Evolutionary conservation across 2,113 vertebrate species (phyloP), one percentile per base, ranked within the genome.

Genomic region (Rutilus rutilus): DNA sequence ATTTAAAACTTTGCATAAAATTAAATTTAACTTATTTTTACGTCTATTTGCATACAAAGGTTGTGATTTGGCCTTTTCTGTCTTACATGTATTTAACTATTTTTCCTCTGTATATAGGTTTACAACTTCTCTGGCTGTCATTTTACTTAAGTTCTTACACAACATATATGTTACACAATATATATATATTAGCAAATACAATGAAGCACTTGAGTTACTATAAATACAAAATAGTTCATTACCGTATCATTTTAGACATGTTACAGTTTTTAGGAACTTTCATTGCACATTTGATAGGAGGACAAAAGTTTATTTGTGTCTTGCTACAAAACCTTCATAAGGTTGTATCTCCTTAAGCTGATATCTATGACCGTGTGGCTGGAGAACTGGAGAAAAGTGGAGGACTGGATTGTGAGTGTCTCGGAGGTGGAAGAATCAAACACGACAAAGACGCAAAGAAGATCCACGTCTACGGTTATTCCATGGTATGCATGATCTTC

Each of bases 381-480:
- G 92, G 91, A 9, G 95, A 97, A 85, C 90, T 98, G 78, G 95
- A 96, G 88, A 94, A 91, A 88, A 89, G 75, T 1, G 95, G 96
- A 1, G 54, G 60, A n/a, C 91, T 95, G 39, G 94, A 94, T 90
- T 98, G 97, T 45, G 96, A 97, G 91, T 98, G 97, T 90, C 71
- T 98, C 52, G 97, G 97, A 50, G 97, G 97, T 69, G 97, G 97
- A 17, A 93, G 97, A 59, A 96, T 98, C 88, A 92, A 90, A 83
- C 97, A 98, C 62, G 93, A 95, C 23, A 91, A 94, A 69, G 87
- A 91, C 6, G 93, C 93, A 83, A 96, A 93, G 92, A 97, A 95
- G 92, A 97, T 99, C 90, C 97, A 97, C 25, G 95, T 98, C 64
- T 98, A 98, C 54, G 97, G 97, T 73, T 98, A 98, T 91, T 99